phyloP scores from a whole-genome alignment of 2,797 vertebrate genomes.

The Hippoglossus hippoglossus region DNA sequence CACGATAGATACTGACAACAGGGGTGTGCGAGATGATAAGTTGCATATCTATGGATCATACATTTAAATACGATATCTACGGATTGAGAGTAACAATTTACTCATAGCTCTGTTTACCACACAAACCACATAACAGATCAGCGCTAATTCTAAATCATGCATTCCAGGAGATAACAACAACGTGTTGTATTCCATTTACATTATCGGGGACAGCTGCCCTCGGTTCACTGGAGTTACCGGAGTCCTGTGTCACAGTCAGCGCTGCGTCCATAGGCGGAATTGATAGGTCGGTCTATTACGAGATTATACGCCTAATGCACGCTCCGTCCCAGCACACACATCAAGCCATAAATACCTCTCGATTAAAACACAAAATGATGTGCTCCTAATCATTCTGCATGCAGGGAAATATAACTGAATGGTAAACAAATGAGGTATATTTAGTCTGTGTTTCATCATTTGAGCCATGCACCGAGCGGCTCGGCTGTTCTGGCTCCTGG shows the following conservation, averaged over 20 bases:
- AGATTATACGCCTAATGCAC: slow-evolving; percentile 62
- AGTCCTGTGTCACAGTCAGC: slow-evolving; percentile 53
- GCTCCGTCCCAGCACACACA: slow-evolving; percentile 39
- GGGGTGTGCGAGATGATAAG: neutral
- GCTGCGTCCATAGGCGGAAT: slow-evolving; percentile 45
- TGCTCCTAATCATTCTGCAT: slow-evolving; percentile 59
- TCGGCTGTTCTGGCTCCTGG: slow-evolving; percentile 47
- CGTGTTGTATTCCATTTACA: slow-evolving; percentile 54
- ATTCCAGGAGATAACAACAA: slow-evolving; percentile 57
- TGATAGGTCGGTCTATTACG: slow-evolving; percentile 60
- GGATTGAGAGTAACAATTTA: slow-evolving; percentile 50
- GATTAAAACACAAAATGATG: slow-evolving; percentile 57
- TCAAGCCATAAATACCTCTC: slow-evolving; percentile 53
- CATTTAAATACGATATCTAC: slow-evolving; percentile 29
- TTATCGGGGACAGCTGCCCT: slow-evolving; percentile 56
- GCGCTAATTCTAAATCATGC: slow-evolving; percentile 60
- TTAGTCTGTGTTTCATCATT: slow-evolving; percentile 58
- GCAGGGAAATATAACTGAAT: slow-evolving; percentile 41
- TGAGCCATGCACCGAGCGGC: slow-evolving; percentile 24
- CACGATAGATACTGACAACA: neutral
- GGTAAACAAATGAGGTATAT: slow-evolving; percentile 56
- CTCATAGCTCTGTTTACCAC: slow-evolving; percentile 38
- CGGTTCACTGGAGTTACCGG: slow-evolving; percentile 50
- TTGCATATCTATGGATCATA: slow-evolving; percentile 36
- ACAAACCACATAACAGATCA: slow-evolving; percentile 55